Conservation (phyloP, 1,140 invertebrate species). For the Idris sp. region DNA sequence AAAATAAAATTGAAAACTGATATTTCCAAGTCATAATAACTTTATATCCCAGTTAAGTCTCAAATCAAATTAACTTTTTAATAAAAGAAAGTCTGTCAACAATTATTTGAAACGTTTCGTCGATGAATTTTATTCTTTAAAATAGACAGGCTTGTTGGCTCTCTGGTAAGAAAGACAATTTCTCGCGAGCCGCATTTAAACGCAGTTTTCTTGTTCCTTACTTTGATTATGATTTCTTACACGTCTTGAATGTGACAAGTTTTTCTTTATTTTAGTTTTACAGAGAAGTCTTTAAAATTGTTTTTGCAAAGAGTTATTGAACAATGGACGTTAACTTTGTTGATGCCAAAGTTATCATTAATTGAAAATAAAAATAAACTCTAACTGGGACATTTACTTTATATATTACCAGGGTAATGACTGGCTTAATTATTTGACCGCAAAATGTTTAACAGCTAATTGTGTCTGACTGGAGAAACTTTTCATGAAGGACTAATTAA, state of each 20-base stretch:
- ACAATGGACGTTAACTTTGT: constrained; percentile 15
- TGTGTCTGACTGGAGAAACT: constrained; percentile 21
- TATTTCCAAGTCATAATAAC: no score
- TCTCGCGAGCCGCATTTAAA: no score
- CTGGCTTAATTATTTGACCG: constrained; percentile 42
- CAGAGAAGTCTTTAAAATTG: background rate
- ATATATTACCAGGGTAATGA: constrained; percentile 10
- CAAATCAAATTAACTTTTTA: no score
- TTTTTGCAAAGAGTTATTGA: constrained; percentile 14
- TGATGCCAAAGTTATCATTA: constrained; percentile 9
- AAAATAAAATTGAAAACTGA: no score
- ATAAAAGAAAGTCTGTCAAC: no score
- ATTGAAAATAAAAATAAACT: constrained; percentile 40
- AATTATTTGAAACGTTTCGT: constrained; percentile 7
- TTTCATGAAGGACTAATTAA: constrained; percentile 34
- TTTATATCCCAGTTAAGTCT: no score
- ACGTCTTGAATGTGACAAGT: no score
- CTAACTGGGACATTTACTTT: constrained; percentile 47
- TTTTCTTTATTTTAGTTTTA: constrained; percentile 18
- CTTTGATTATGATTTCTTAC: no score
- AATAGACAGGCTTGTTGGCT: no score
- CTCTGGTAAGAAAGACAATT: no score
- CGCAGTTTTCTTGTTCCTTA: no score
- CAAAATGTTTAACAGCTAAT: constrained; percentile 35
- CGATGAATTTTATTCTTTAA: no score